Evolutionary conservation across 1,140 invertebrate species (phyloP).

Genomic region (Eueides isabella): DNA sequence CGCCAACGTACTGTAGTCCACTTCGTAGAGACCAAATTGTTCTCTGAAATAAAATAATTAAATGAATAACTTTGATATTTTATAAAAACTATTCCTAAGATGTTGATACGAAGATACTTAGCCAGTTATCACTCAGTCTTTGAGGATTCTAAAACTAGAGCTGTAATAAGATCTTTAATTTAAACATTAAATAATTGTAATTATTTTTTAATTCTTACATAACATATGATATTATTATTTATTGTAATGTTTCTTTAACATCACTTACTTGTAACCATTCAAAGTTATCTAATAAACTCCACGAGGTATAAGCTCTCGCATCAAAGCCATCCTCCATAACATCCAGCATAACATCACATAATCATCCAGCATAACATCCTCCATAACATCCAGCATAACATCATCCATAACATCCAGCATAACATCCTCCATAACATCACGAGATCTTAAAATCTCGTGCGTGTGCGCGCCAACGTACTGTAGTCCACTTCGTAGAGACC

Average conservation of each 20-base stretch:
- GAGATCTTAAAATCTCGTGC: conserved; percentile 83
- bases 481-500: conserved; percentile 90
- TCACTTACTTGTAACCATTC: conserved; percentile 78
- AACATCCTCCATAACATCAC: no score
- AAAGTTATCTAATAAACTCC: conserved; percentile 87
- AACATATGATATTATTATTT: no score
- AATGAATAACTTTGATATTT: conserved; percentile 1
- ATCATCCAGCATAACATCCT: no score
- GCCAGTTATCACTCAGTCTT: background rate
- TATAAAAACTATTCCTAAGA: no score
- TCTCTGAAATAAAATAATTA: conserved; percentile 71
- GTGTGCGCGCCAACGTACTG: conserved; percentile 82
- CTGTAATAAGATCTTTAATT: background rate
- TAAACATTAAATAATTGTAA: no score
- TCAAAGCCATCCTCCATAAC: conserved; percentile 65
- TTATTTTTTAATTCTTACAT: no score
- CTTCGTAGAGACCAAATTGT: conserved; percentile 88
- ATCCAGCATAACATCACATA: no score
- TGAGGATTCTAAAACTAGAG: background rate
- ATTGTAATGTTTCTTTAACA: no score
- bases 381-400: no score
- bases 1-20: conserved; percentile 86
- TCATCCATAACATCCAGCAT: no score
- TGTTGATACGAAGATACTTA: no score
- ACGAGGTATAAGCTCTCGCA: conserved; percentile 82